Percentiles rank a stretch among this genome's conserved stretches.
phyloP scores from a whole-genome alignment of 1,140 invertebrate genomes.

The Drosophila funebris region DNA sequence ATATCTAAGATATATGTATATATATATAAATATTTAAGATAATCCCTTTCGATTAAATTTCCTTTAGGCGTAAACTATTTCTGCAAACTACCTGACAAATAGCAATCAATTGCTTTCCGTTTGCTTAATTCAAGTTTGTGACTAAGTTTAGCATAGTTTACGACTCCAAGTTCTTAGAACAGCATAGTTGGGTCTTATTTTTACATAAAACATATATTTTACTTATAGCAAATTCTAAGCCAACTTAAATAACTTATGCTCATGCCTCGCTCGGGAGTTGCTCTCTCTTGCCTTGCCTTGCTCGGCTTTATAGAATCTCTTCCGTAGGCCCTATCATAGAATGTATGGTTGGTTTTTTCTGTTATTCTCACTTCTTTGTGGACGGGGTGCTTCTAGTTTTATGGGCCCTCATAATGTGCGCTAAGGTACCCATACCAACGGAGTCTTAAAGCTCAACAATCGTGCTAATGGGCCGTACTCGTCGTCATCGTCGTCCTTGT shows the following conservation, averaged over 20 bases:
- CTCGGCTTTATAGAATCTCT: neutral
- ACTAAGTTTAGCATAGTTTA: neutral
- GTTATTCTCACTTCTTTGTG: conserved; percentile 16
- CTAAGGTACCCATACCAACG: conserved; percentile 45
- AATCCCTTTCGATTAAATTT: neutral
- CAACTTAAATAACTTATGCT: conserved; percentile 58
- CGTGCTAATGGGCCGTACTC: conserved; percentile 79
- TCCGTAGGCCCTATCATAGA: conserved; percentile 2
- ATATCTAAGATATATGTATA: neutral
- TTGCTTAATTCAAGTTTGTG: neutral
- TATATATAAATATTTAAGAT: neutral
- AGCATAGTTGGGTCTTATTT: neutral
- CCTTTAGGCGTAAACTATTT: neutral
- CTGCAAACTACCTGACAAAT: neutral
- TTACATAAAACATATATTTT: conserved; percentile 53
- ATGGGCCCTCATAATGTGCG: conserved; percentile 68
- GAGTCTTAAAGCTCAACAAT: conserved; percentile 78
- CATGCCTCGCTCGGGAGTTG: conserved; percentile 2
- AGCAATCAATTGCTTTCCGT: neutral
- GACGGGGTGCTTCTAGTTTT: conserved; percentile 61
- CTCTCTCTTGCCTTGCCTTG: too few species aligned
- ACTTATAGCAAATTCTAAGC: conserved; percentile 43
- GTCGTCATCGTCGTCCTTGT: conserved; percentile 49
- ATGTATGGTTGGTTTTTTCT: conserved; percentile 6
- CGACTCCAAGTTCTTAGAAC: neutral